Base-by-base conservation (phyloP, 2,113 vertebrate genomes). In the Polyodon spathula region DNA sequence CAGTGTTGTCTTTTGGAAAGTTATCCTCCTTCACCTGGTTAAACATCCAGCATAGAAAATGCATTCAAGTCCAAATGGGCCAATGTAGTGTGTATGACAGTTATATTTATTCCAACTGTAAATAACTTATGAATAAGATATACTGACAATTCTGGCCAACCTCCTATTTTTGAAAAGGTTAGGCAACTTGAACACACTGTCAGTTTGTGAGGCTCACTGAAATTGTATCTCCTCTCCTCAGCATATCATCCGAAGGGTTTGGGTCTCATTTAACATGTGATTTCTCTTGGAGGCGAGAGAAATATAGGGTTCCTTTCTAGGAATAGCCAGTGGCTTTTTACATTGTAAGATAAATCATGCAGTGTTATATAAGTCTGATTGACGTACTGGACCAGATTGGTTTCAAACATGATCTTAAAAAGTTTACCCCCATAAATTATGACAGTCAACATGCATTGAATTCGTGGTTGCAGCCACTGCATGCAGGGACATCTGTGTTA, bases 251-350 rank as follows among this genome's bases (percentile, higher is more conserved):
- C 77, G 72, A 70, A 73, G 78, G 70, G 60, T 62, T 40, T 10
- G 46, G 6, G 71, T 74, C 61, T 83, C 77, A 61, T 37, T 77
- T 69, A 66, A 75, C 64, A 66, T 44, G 40, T 74, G 76, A 80
- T 70, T 56, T 8, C 16, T 44, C 53, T 41, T 53, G 17, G 40
- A 56, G 65, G 51, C 58, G 48, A 65, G 69, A 61, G 56, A 70
- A 62, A 60, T 43, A 51, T 17, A 59, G 40, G 66, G 58, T 51
- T 37, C 38, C 40, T 66, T 48, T 70, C 81, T 83, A 62, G 70
- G 80, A 88, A 88, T 85, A 88, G 84, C 80, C 54, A 60, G 52
- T 79, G 75, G 67, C 75, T 77, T 83, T 83, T 83, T 75, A 70
- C 69, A 71, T 57, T 50, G 66, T 61, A 71, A 40, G n/a, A n/a